A percentile compares a stretch with the other conserved stretches of the same genome.
These are phyloP conservation scores for Engraulis encrasicolus DNA, from an alignment of 2,113 vertebrate genomes.

Conservation along the genomic window DNA sequence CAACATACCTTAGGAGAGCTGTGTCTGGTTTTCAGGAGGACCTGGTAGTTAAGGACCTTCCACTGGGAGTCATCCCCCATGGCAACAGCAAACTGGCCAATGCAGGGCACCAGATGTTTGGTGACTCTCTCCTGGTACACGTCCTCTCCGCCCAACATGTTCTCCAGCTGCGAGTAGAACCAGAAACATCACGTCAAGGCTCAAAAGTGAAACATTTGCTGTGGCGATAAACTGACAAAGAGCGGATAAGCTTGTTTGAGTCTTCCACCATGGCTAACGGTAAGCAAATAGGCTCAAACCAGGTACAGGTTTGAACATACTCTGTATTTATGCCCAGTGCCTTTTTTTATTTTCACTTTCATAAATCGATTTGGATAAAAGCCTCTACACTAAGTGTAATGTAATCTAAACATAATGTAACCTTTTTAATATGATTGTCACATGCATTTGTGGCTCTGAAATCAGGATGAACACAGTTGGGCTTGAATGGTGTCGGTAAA, in stretches of 20 bases:
- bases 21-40: slow-evolving; percentile 91
- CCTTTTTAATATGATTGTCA: no score
- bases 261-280: background rate
- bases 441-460: background rate
- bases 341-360: no score
- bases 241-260: background rate
- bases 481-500: no score
- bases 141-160: slow-evolving; percentile 82
- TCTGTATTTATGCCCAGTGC: no score
- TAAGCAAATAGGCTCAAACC: no score
- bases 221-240: background rate
- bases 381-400: no score
- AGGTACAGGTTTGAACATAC: no score
- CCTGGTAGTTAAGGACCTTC: slow-evolving; percentile 94
- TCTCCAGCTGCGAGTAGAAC: slow-evolving; percentile 83
- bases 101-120: slow-evolving; percentile 83
- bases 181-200: background rate
- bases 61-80: slow-evolving; percentile 89
- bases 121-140: slow-evolving; percentile 81
- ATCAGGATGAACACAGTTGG: no score
- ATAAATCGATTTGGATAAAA: background rate
- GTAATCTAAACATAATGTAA: no score
- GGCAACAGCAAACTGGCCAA: slow-evolving; percentile 90
- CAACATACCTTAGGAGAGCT: slow-evolving; percentile 80
- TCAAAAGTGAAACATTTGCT: background rate